Conservation (phyloP, 2,113 vertebrate genomes). For the Esox niger region DNA sequence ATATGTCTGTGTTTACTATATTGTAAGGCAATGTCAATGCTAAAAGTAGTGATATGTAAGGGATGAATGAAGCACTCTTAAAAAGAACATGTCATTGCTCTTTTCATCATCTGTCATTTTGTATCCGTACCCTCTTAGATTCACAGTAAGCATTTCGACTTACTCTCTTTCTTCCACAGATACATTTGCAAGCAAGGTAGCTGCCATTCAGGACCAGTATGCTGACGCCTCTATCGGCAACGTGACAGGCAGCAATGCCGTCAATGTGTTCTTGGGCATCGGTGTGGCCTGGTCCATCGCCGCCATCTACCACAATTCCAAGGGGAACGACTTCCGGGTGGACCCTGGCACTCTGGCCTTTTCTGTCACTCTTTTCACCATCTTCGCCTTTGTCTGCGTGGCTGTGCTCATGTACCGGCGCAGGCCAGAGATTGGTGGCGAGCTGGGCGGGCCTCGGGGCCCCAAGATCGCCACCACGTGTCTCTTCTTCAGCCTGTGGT, state of each 20-base stretch:
- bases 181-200: conserved; percentile 95
- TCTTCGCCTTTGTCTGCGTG: conserved; percentile 94
- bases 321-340: conserved; percentile 81
- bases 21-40: too few species aligned
- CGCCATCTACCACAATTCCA: conserved; percentile 83
- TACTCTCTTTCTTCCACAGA: conserved; percentile 69
- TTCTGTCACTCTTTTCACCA: conserved; percentile 97
- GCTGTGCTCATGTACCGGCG: conserved; percentile 93
- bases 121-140: not conserved
- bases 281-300: conserved; percentile 97
- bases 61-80: too few species aligned
- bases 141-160: not conserved
- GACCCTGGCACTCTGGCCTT: conserved; percentile 91
- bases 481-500: conserved; percentile 94
- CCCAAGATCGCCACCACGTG: conserved; percentile 86
- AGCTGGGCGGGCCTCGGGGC: conserved; percentile 90
- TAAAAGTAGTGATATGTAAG: too few species aligned
- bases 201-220: conserved; percentile 93
- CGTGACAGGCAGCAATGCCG: conserved; percentile 94
- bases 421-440: conserved; percentile 90
- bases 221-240: conserved; percentile 97
- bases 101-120: not conserved
- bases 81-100: not conserved
- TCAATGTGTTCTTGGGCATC: conserved; percentile 97
- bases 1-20: too few species aligned